Conservation (phyloP, 2,797 vertebrate genomes). For the Crenuchus spilurus region DNA sequence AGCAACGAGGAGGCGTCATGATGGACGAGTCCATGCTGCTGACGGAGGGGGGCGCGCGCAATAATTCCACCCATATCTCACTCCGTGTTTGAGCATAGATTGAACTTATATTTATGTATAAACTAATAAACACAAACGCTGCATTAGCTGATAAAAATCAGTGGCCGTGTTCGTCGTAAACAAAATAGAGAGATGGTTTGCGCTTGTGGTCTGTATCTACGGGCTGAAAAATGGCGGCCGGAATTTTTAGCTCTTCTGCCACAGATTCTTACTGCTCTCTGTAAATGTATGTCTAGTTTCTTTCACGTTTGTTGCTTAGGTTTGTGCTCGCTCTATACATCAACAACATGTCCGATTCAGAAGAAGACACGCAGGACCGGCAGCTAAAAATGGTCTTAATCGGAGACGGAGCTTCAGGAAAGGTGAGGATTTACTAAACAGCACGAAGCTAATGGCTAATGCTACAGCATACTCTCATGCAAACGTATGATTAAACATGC, state of each 20-base stretch:
- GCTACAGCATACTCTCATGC: background rate
- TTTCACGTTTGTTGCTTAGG: background rate
- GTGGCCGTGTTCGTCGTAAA: too few relatives aligned
- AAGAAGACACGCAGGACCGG: slow-evolving; percentile 91
- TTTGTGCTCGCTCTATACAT: slow-evolving; percentile 8
- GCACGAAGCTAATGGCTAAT: slow-evolving; percentile 24
- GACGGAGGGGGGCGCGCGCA: background rate
- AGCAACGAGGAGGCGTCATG: slow-evolving; percentile 74
- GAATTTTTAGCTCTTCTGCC: slow-evolving; percentile 57
- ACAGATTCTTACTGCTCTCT: slow-evolving; percentile 65
- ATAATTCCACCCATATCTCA: background rate
- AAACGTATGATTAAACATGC: background rate
- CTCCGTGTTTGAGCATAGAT: background rate
- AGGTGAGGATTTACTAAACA: slow-evolving; percentile 80
- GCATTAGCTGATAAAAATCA: too few relatives aligned
- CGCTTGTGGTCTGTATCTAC: background rate
- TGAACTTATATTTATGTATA: too few relatives aligned
- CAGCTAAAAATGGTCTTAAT: slow-evolving; percentile 94
- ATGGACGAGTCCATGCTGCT: slow-evolving; percentile 66
- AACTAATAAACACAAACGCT: too few relatives aligned
- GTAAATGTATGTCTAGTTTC: background rate
- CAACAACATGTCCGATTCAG: slow-evolving; percentile 91
- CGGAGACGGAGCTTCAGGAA: slow-evolving; percentile 96
- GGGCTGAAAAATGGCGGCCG: slow-evolving; percentile 84
- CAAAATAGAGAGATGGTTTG: slow-evolving; percentile 25